Evolutionary conservation across 1,140 invertebrate genomes (phyloP).

Genomic region (Trichonephila clavata): DNA sequence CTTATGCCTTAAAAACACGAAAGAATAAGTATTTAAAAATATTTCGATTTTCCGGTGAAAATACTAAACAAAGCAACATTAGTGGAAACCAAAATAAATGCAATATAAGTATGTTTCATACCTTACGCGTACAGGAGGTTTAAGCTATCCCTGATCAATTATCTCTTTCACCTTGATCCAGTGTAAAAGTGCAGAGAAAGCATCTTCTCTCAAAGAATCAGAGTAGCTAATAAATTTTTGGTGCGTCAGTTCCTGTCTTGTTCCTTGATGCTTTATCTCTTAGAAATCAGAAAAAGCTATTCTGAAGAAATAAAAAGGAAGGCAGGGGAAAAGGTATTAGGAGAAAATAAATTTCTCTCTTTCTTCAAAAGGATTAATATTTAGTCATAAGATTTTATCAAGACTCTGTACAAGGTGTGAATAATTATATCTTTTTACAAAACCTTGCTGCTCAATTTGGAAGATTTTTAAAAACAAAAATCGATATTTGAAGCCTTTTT

Average conservation of each 20-base stretch:
- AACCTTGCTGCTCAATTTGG: not conserved
- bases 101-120: no score
- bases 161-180: not conserved
- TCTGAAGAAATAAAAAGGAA: not conserved
- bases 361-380: not conserved
- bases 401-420: not conserved
- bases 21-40: no score
- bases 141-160: no score
- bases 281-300: not conserved
- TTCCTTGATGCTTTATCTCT: not conserved
- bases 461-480: not conserved
- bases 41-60: no score
- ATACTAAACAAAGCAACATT: no score
- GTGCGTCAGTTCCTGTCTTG: not conserved
- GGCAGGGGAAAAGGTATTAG: not conserved
- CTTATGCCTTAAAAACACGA: no score
- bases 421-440: not conserved
- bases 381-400: not conserved
- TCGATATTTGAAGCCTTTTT: not conserved
- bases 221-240: not conserved
- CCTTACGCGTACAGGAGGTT: no score
- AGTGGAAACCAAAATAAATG: no score
- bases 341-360: not conserved
- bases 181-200: not conserved
- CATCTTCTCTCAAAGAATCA: not conserved